A percentile compares a stretch with the other conserved stretches of the same genome.
Conservation (phyloP, 2,113 vertebrate species). For the Lepus timidus region DNA sequence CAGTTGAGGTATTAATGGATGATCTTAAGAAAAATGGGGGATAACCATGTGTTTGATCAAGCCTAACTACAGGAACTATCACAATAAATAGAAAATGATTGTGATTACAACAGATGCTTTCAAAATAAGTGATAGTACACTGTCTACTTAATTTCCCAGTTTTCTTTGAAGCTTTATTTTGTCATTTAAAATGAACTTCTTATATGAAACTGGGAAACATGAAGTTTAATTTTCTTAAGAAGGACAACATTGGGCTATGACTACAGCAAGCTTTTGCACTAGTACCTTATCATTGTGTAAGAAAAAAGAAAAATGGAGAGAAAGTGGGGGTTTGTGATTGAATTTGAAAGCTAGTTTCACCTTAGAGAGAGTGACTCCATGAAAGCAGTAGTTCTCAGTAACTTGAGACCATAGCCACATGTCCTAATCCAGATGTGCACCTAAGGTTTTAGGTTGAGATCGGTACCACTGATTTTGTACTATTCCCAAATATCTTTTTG, state of each 20-base stretch:
- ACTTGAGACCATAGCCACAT: not conserved
- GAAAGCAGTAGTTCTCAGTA: not conserved
- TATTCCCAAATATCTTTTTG: not conserved
- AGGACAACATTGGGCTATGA: not conserved
- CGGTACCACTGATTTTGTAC: not conserved
- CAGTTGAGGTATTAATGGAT: not conserved
- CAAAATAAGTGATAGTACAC: not conserved
- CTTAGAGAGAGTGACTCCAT: not conserved
- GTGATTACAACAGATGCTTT: not conserved
- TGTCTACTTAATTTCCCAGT: not conserved
- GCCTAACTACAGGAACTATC: not conserved
- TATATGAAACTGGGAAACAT: not conserved
- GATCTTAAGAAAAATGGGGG: not conserved
- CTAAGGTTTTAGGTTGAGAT: not conserved
- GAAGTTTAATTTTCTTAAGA: slow-evolving; percentile 25
- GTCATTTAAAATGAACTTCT: not conserved
- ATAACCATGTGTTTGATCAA: not conserved
- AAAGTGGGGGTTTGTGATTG: not conserved
- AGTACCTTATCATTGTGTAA: not conserved
- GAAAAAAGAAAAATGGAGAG: not conserved
- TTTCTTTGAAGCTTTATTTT: not conserved
- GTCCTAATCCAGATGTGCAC: not conserved
- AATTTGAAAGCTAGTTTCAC: not conserved
- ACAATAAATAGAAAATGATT: not conserved
- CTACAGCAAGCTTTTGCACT: too few relatives aligned